A percentile compares a stretch with the other conserved stretches of the same genome.
Evolutionary conservation across 2,888 invertebrate genomes (phyloP).

Genomic region (Nemapogon koenigi): DNA sequence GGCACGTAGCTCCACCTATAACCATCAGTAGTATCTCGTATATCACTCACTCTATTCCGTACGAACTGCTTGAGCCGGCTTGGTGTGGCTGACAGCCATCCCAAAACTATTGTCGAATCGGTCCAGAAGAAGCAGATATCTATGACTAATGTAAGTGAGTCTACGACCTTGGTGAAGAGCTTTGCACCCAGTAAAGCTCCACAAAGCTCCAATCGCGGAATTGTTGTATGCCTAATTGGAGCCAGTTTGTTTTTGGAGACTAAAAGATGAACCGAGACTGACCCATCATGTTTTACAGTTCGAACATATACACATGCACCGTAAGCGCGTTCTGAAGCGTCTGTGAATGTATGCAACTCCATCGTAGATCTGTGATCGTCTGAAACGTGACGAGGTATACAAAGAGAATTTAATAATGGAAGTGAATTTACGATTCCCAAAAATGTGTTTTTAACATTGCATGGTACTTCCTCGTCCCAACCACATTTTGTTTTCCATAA

Average conservation of each 20-base stretch:
- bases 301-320: constrained; percentile 14
- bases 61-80: constrained; percentile 17
- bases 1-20: constrained; percentile 7
- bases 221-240: constrained; percentile 14
- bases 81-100: constrained; percentile 11
- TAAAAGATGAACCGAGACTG: constrained; percentile 6
- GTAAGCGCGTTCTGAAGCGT: constrained; percentile 12
- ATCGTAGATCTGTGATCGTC: not conserved
- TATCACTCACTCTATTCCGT: constrained; percentile 15
- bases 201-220: constrained; percentile 11
- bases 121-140: constrained; percentile 10
- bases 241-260: constrained; percentile 13
- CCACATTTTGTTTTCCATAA: constrained; percentile 11
- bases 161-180: constrained; percentile 6
- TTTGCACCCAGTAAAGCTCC: constrained; percentile 4
- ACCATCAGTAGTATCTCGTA: constrained; percentile 12
- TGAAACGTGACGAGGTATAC: constrained; percentile 9
- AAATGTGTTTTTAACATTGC: constrained; percentile 7
- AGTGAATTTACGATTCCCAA: constrained; percentile 4
- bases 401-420: constrained; percentile 8
- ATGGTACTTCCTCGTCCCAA: constrained; percentile 12
- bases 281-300: not conserved
- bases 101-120: constrained; percentile 18
- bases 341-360: constrained; percentile 12
- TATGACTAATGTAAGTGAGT: constrained; percentile 3